Evolutionary conservation across 2,888 invertebrate species (phyloP).

Genomic region (Allolobophora icterica): DNA sequence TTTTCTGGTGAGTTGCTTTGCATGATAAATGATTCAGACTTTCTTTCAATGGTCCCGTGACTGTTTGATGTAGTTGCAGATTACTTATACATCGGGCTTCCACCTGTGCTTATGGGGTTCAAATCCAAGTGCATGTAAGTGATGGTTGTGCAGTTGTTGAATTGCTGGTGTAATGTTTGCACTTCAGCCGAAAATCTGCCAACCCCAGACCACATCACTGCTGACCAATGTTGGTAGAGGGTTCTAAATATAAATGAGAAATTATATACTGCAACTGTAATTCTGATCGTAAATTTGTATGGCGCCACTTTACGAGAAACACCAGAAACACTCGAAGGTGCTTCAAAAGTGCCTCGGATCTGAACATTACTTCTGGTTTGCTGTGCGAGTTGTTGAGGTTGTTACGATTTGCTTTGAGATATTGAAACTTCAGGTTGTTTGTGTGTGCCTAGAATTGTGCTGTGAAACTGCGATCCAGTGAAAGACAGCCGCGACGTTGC

Average conservation of each 20-base stretch:
- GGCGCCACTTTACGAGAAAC: too few relatives aligned
- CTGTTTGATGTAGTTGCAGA: background rate
- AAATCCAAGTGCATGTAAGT: background rate
- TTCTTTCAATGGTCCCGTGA: background rate
- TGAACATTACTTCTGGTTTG: background rate
- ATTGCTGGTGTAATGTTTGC: background rate
- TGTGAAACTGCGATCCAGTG: background rate
- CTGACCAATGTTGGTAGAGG: background rate
- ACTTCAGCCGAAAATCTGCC: background rate
- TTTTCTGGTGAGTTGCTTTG: background rate
- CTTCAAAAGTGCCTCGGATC: too few relatives aligned
- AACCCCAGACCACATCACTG: too few relatives aligned
- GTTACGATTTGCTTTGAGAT: background rate
- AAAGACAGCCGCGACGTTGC: background rate
- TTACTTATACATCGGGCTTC: background rate
- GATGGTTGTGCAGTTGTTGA: background rate
- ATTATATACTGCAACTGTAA: too few relatives aligned
- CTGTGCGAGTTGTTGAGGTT: background rate
- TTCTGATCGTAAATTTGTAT: too few relatives aligned
- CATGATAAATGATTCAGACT: background rate
- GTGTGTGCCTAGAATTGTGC: background rate
- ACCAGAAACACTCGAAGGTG: too few relatives aligned
- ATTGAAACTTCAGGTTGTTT: background rate
- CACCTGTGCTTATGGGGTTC: background rate
- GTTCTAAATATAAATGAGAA: too few relatives aligned